Percentiles rank a stretch among this genome's conserved stretches.
These are phyloP conservation scores for Lasioglossum zephyrum DNA, from an alignment of 2,888 invertebrate species.

Conservation along the genomic window DNA sequence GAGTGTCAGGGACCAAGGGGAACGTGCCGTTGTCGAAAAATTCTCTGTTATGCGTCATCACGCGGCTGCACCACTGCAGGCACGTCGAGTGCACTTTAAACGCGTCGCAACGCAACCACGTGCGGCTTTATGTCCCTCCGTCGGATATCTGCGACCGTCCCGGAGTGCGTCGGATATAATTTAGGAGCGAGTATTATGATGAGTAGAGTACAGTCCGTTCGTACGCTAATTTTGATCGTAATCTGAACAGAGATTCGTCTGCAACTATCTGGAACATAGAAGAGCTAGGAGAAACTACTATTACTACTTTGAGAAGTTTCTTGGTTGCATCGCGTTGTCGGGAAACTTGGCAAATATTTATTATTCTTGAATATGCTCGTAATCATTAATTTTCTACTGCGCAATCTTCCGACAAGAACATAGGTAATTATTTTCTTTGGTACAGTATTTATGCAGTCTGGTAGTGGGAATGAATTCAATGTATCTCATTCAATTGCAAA, in stretches of 20 bases:
- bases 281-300: too few relatives aligned
- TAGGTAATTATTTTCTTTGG: background rate
- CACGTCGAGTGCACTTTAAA: constrained; percentile 42
- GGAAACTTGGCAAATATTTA: constrained; percentile 50
- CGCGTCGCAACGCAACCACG: constrained; percentile 27
- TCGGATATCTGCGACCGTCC: background rate
- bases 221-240: background rate
- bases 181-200: background rate
- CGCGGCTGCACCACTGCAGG: constrained; percentile 31
- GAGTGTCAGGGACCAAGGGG: constrained; percentile 4
- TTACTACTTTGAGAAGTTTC: background rate
- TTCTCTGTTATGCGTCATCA: constrained; percentile 22
- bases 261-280: background rate
- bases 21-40: constrained; percentile 9
- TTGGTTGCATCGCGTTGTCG: constrained; percentile 14
- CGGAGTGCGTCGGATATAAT: background rate
- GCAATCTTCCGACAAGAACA: background rate
- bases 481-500: background rate
- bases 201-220: background rate
- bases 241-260: background rate
- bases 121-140: constrained; percentile 8
- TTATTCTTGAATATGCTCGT: constrained; percentile 10
- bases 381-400: constrained; percentile 22
- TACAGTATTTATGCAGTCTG: background rate
- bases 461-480: background rate